Percentiles rank a stretch among this genome's conserved stretches.
phyloP scores from a whole-genome alignment of 2,888 invertebrate species.

The Phalera bucephala region DNA sequence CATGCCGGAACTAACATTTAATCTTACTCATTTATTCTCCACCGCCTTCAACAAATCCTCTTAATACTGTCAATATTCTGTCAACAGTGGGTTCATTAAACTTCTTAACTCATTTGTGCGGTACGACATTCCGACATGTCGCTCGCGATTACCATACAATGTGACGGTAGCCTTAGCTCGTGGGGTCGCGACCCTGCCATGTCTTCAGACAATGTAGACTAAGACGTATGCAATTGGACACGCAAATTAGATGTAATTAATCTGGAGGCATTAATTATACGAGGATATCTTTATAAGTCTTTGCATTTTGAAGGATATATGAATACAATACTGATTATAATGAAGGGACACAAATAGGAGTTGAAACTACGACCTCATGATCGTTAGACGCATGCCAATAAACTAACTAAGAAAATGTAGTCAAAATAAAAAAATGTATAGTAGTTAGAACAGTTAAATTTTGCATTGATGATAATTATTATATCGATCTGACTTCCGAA shows the following conservation, averaged over 20 bases:
- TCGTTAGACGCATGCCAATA: no score
- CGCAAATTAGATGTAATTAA: background rate
- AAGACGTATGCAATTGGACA: background rate
- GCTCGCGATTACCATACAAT: conserved; percentile 75
- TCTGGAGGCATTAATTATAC: no score
- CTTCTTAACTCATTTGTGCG: conserved; percentile 45
- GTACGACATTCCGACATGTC: conserved; percentile 51
- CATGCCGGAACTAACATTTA: conserved; percentile 1
- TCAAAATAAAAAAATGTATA: no score
- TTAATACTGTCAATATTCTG: conserved; percentile 35
- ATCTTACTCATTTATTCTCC: background rate
- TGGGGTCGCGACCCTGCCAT: conserved; percentile 51
- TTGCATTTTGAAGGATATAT: no score
- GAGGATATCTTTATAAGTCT: no score
- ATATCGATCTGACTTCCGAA: no score
- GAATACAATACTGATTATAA: no score
- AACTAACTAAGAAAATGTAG: no score
- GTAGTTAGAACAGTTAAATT: no score
- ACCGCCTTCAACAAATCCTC: conserved; percentile 17
- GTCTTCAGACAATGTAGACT: conserved; percentile 26
- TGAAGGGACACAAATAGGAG: no score
- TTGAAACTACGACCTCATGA: no score
- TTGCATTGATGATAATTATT: no score
- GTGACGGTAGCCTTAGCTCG: conserved; percentile 62
- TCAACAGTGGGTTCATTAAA: conserved; percentile 44